These are phyloP conservation scores for Gerris buenoi DNA, from an alignment of 1,140 invertebrate species.

Conservation along the genomic window DNA sequence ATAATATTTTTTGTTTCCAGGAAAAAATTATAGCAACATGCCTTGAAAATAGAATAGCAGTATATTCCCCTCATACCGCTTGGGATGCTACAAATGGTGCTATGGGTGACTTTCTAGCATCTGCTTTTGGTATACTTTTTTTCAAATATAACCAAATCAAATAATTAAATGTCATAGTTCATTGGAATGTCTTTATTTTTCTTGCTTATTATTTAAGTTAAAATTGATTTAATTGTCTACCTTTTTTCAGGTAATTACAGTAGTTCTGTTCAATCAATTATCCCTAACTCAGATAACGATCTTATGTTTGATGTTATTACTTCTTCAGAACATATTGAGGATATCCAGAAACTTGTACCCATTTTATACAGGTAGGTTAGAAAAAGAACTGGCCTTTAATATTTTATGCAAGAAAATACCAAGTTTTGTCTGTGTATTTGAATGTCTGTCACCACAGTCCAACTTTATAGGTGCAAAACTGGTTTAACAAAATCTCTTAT, in stretches of 20 bases:
- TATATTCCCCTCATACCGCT: slow-evolving; percentile 86
- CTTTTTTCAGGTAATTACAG: not conserved
- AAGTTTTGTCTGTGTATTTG: no score
- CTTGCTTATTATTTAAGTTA: not conserved
- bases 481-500: no score
- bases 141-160: no score
- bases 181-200: not conserved
- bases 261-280: not conserved
- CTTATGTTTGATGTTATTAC: no score
- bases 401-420: no score
- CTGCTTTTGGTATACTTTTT: slow-evolving; percentile 44
- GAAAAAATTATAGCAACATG: slow-evolving; percentile 67
- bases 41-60: slow-evolving; percentile 67
- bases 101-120: slow-evolving; percentile 83
- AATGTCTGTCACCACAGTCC: no score
- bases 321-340: no score
- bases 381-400: no score
- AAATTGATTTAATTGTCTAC: not conserved
- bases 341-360: no score
- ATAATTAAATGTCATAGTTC: not conserved
- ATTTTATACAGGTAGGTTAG: no score
- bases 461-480: no score
- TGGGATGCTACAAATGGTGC: slow-evolving; percentile 71
- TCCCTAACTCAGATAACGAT: not conserved
- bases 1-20: slow-evolving; percentile 31